A percentile compares a stretch with the other conserved stretches of the same genome.
Conservation (phyloP, 37 sponge, comb jelly and placozoan genomes). For the Beroe ovata region DNA sequence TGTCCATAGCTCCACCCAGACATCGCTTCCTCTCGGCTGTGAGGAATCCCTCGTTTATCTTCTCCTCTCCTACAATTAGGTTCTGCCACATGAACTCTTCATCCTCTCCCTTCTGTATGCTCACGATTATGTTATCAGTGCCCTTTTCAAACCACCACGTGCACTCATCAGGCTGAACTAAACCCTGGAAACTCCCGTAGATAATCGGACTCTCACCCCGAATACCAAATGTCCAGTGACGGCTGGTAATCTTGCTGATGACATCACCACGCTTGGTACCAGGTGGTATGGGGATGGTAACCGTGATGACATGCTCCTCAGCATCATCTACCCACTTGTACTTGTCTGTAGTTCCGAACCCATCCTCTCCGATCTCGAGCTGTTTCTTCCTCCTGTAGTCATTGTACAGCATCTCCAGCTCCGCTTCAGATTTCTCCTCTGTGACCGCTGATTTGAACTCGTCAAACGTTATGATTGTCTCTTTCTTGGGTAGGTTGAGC, state of each 20-base stretch:
- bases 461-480: neutral
- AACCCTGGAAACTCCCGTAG: conserved; percentile 7
- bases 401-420: conserved; percentile 18
- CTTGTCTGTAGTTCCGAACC: neutral
- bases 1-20: neutral
- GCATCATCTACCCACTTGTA: conserved; percentile 69
- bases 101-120: conserved; percentile 48
- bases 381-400: conserved; percentile 51
- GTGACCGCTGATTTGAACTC: conserved; percentile 67
- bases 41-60: conserved; percentile 18
- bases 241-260: neutral
- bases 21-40: neutral
- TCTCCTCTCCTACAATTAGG: conserved; percentile 66
- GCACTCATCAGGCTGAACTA: conserved; percentile 68
- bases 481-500: neutral
- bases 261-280: conserved; percentile 57
- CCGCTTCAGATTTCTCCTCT: neutral
- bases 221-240: conserved; percentile 67
- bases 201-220: conserved; percentile 37
- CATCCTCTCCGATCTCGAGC: conserved; percentile 33
- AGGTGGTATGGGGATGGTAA: conserved; percentile 65
- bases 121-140: conserved; percentile 2
- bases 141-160: conserved; percentile 63
- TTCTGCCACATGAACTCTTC: conserved; percentile 62
- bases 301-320: conserved; percentile 61